Base-by-base conservation (phyloP, 2,888 invertebrate genomes). In the Poecilus cupreus region DNA sequence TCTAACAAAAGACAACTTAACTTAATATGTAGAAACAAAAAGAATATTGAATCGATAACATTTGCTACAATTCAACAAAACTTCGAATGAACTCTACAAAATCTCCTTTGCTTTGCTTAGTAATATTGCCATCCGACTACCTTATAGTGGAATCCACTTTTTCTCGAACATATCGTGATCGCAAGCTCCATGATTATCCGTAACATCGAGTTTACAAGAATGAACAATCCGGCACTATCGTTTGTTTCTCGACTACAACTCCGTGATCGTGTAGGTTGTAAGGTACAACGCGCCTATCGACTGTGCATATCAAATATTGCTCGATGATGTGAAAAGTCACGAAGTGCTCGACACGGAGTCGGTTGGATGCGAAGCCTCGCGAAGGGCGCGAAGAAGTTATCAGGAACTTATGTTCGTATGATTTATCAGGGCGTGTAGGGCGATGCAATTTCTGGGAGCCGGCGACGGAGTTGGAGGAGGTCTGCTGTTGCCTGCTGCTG, bases 361-460 rank as follows among this genome's bases (percentile, higher is more conserved):
- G 39, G n/a, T 11, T 68, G 37, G 8, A 20, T 18, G 20, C 3
- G 13, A 32, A 32, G 32, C 32, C 32, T 32, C 32, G 5, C 74
- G 24, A n/a, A 11, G 68, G 64, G 80, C 51, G 72, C 37, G 80
- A 80, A 80, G 80, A 80, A 80, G 80, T 80, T 80, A 80, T 80
- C 80, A 80, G 72, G 43, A 80, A 80, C 80, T 72, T 80, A 80
- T 80, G 80, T 72, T 57, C 54, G 54, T 72, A 80, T 80, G 80
- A 80, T 80, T 80, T 80, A 80, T 80, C 80, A 80, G 72, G 39
- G 57, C 46, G 60, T 80, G 70, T 51, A 54, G 54, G 72, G 80
- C 32, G 64, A 60, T 46, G 26, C 60, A 60, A 75, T 51, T 75
- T 75, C 51, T 46, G n/a, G 10, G 10, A 0, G 26, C 6, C 8